A percentile compares a stretch with the other conserved stretches of the same genome.
phyloP scores from a whole-genome alignment of 2,797 vertebrate species.

The Eutrigla gurnardus region DNA sequence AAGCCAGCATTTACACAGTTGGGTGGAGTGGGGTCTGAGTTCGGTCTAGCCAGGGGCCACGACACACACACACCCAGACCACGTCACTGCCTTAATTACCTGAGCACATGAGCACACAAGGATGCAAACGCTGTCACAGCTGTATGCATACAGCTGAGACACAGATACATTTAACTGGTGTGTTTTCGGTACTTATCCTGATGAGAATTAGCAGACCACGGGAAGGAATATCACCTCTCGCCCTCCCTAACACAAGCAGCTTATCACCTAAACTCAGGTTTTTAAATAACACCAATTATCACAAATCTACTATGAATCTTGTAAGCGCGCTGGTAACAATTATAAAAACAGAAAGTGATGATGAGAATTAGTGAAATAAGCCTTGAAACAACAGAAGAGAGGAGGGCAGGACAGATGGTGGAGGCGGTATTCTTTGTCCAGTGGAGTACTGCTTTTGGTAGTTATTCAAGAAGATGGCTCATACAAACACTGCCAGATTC shows the following conservation, averaged over 20 bases:
- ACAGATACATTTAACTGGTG: slow-evolving; percentile 3
- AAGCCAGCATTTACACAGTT: slow-evolving; percentile 22
- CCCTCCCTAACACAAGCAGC: slow-evolving; percentile 3
- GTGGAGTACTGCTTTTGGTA: slow-evolving; percentile 70
- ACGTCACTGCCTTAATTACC: slow-evolving; percentile 14
- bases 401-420: slow-evolving; percentile 73
- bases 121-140: neutral
- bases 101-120: slow-evolving; percentile 6
- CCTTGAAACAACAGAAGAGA: slow-evolving; percentile 63
- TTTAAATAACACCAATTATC: neutral
- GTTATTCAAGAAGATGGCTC: slow-evolving; percentile 72
- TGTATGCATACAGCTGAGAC: neutral
- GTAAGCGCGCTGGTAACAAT: slow-evolving; percentile 4
- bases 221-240: neutral
- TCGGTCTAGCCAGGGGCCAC: slow-evolving; percentile 4
- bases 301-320: slow-evolving; percentile 12
- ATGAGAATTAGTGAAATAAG: slow-evolving; percentile 43
- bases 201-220: neutral
- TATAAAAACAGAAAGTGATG: slow-evolving; percentile 20
- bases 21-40: slow-evolving; percentile 29
- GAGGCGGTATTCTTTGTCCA: slow-evolving; percentile 64
- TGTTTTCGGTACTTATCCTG: slow-evolving; percentile 4
- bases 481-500: slow-evolving; percentile 57
- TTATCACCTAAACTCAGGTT: slow-evolving; percentile 2
- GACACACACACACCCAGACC: slow-evolving; percentile 5